Evolutionary conservation across 2,888 invertebrate species (phyloP).

Genomic region (Rotaria sp.): DNA sequence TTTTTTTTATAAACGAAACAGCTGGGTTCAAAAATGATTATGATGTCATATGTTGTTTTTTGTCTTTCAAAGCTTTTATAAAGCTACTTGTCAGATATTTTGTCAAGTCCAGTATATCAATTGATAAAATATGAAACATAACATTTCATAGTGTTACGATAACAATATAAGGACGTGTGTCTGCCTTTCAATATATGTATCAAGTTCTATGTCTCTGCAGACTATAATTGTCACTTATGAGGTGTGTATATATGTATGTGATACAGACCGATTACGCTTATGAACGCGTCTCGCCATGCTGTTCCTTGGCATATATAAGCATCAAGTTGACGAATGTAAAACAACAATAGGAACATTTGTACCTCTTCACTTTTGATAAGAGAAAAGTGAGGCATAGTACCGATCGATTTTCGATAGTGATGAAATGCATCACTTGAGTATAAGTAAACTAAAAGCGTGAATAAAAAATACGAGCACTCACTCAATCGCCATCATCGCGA

Average conservation of each 20-base stretch:
- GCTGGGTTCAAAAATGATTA: neutral
- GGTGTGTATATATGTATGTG: neutral
- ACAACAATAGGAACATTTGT: conserved; percentile 24
- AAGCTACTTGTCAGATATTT: neutral
- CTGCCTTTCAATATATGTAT: neutral
- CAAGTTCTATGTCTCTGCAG: neutral
- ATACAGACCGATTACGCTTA: neutral
- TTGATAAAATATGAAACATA: neutral
- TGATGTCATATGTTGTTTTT: neutral
- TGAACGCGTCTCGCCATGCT: neutral
- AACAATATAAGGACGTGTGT: conserved; percentile 1
- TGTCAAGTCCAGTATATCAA: neutral
- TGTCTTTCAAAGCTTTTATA: neutral
- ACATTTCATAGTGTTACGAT: neutral
- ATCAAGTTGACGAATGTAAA: conserved; percentile 19
- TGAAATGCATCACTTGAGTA: conserved; percentile 18
- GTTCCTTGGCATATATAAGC: neutral
- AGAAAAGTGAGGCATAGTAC: conserved; percentile 14
- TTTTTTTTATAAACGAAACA: neutral
- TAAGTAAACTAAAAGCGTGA: conserved; percentile 4
- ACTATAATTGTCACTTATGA: conserved; percentile 19
- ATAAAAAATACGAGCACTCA: neutral
- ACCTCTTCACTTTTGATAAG: conserved; percentile 22
- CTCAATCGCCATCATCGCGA: neutral
- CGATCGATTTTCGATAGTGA: neutral